Conservation (phyloP, 2,797 vertebrate species). For the Melanotaenia nigrans region DNA sequence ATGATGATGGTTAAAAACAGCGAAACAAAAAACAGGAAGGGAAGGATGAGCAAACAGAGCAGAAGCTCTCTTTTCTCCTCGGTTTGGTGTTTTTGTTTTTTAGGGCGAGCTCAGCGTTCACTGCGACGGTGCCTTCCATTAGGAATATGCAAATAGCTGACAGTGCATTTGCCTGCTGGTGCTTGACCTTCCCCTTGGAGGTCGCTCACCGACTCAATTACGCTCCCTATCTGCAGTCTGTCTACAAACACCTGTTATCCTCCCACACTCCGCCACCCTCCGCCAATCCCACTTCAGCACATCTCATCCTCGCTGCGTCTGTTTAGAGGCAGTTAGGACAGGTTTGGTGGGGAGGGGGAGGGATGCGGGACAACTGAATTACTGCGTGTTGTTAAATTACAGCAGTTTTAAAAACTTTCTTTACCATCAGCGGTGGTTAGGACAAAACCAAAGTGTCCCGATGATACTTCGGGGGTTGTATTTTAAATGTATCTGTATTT, state of each 20-base stretch:
- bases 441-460: conserved; percentile 1
- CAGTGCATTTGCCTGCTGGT: conserved; percentile 87
- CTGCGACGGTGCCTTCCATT: conserved; percentile 80
- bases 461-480: conserved; percentile 18
- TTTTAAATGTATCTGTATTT: conserved; percentile 20
- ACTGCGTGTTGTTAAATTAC: conserved; percentile 33
- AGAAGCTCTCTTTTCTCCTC: conserved; percentile 43
- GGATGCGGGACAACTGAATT: conserved; percentile 48
- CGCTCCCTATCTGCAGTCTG: conserved; percentile 86
- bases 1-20: conserved; percentile 44
- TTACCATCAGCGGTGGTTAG: conserved; percentile 36
- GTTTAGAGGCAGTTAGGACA: conserved; percentile 69
- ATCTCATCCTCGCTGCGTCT: conserved; percentile 70
- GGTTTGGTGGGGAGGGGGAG: conserved; percentile 43
- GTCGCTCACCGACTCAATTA: conserved; percentile 87
- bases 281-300: conserved; percentile 76
- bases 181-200: conserved; percentile 87
- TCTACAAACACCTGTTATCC: conserved; percentile 87
- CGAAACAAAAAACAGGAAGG: conserved; percentile 26
- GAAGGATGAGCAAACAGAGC: conserved; percentile 51
- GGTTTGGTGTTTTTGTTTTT: conserved; percentile 37
- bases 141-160: conserved; percentile 88
- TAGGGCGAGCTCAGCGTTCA: conserved; percentile 71
- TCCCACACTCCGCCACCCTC: conserved; percentile 78
- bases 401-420: conserved; percentile 54